Base-by-base conservation (phyloP, 2,888 invertebrate genomes). In the Lomographa bimaculata region DNA sequence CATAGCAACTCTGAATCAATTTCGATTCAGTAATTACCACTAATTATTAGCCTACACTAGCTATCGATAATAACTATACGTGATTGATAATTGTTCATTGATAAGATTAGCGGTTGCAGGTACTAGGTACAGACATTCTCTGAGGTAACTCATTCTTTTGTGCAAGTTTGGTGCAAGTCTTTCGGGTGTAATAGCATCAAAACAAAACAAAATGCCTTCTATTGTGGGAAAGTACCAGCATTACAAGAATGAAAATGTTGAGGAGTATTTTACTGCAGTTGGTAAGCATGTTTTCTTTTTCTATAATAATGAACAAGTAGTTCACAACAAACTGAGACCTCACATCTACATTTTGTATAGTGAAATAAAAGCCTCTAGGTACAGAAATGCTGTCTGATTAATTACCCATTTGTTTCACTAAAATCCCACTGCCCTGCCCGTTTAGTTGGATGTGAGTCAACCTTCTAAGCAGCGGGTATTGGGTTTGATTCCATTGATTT, bases 171-270 rank as follows among this genome's bases (percentile, higher is more conserved):
- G 17, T n/a, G 18, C 18, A 24, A 25, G 24, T 23, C 19, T 6
- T 7, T 11, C 7, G 7, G 7, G 7, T 11, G 34, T 9, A 17
- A 21, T 27, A 10, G 20, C 6, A 26, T 9, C 24, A 16, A 28
- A 26, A 11, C 16, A 5, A n/a, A 43, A 11, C 1, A 42, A 77
- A 58, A 93, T 92, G 92, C 83, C 85, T 33, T 72, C 90, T 28
- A 89, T 93, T 14, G 60, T 79, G 38, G 93, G 93, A 58, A 92
- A 90, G 68, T 93, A 92, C 71, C 89, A 90, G 55, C 92, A 92
- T 52, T 91, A 91, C 52, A 91, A 89, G 61, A 93, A 91, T 76
- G 93, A 93, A 65, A 91, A 93, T 70, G 77, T 93, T 56, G 92
- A 93, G 39, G 92, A 91, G 46, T 93, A 92, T 66, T 93, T 92